Evolutionary conservation across 2,888 invertebrate genomes (phyloP).

Genomic region (Cheilosia scutellata): DNA sequence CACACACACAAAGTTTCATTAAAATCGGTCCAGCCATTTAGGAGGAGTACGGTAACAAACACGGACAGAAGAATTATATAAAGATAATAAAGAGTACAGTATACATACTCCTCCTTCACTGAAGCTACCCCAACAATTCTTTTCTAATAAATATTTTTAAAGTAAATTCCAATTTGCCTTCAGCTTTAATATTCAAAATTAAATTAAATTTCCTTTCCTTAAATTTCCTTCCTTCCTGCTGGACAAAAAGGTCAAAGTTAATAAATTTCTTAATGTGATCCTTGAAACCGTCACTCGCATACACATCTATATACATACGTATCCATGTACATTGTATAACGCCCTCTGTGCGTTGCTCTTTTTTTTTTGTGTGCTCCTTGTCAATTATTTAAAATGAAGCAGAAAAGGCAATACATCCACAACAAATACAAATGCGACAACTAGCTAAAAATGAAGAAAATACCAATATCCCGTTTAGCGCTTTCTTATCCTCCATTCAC

Average conservation of each 20-base stretch:
- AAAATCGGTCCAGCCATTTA: too few relatives aligned
- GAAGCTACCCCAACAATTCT: neutral
- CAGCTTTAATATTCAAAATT: conserved; percentile 24
- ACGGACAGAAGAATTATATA: too few relatives aligned
- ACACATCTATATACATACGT: neutral
- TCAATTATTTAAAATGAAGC: conserved; percentile 50
- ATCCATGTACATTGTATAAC: conserved; percentile 1
- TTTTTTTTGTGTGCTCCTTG: conserved; percentile 1
- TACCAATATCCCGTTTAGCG: conserved; percentile 69
- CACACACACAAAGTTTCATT: too few relatives aligned
- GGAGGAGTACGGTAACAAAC: too few relatives aligned
- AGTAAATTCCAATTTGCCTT: neutral
- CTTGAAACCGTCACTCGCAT: conserved; percentile 46
- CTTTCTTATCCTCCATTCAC: conserved; percentile 71
- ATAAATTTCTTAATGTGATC: conserved; percentile 46
- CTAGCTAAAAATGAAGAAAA: conserved; percentile 54
- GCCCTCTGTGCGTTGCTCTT: neutral
- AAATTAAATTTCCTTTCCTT: conserved; percentile 3
- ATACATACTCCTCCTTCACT: too few relatives aligned
- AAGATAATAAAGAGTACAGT: too few relatives aligned
- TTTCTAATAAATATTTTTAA: neutral
- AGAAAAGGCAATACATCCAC: conserved; percentile 16
- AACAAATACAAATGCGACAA: conserved; percentile 26
- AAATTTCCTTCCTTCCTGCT: neutral
- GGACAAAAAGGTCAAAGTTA: conserved; percentile 57